These are phyloP conservation scores for Catagonus wagneri DNA, from an alignment of 2,113 vertebrate species.

Conservation along the genomic window DNA sequence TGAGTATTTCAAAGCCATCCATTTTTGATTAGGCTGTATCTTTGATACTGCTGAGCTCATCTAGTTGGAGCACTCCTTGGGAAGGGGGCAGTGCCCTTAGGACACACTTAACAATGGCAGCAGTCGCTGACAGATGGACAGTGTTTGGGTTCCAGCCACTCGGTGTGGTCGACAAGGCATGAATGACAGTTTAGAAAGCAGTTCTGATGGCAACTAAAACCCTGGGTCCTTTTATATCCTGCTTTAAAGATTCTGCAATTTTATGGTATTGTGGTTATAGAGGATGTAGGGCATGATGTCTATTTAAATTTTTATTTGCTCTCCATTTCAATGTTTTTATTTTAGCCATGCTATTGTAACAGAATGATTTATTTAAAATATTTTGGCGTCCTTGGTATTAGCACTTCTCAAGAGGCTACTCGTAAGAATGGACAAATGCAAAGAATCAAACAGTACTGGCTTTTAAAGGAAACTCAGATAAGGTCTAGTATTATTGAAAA, in stretches of 20 bases:
- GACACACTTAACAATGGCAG: background rate
- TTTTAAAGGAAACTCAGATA: background rate
- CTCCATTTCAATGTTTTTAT: background rate
- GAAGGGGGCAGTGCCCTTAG: background rate
- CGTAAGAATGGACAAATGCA: background rate
- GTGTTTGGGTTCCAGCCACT: constrained; percentile 1
- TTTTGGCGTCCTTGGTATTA: background rate
- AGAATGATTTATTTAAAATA: background rate
- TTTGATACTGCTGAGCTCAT: background rate
- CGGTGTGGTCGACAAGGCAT: background rate
- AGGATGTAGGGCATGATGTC: background rate
- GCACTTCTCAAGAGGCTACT: background rate
- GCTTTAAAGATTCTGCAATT: background rate
- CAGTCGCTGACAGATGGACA: background rate
- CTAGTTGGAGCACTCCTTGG: background rate
- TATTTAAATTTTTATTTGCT: background rate
- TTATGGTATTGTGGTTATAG: background rate
- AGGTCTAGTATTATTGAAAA: background rate
- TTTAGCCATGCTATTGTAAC: background rate
- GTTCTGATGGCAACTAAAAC: background rate
- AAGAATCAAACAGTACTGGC: background rate
- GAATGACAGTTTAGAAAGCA: background rate
- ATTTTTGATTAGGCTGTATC: background rate
- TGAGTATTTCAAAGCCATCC: constrained; percentile 16
- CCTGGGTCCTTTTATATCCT: background rate